Percentiles rank a stretch among this genome's conserved stretches.
Evolutionary conservation across 2,888 invertebrate species (phyloP).

Genomic region (Cataglyphis livida): DNA sequence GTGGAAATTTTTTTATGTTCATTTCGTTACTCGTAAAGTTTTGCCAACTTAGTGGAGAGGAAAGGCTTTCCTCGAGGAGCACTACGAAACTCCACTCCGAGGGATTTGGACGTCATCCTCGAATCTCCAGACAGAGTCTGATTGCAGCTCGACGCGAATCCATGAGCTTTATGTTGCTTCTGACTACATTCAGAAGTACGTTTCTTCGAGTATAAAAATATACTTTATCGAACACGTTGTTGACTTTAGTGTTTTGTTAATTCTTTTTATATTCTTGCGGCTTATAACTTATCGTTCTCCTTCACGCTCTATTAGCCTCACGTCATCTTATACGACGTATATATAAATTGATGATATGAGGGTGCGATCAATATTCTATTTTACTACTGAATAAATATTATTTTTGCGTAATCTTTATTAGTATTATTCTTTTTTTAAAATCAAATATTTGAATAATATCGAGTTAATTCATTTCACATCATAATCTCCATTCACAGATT

Average conservation of each 20-base stretch:
- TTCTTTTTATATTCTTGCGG: slow-evolving; percentile 28
- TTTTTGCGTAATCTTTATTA: background rate
- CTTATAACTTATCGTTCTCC: slow-evolving; percentile 37
- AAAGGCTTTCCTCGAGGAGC: slow-evolving; percentile 20
- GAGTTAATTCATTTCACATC: background rate
- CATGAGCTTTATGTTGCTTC: slow-evolving; percentile 48
- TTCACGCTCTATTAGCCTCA: slow-evolving; percentile 29
- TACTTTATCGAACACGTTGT: background rate
- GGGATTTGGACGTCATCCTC: slow-evolving; percentile 30
- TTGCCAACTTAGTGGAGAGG: slow-evolving; percentile 14
- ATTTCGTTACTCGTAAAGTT: slow-evolving; percentile 41
- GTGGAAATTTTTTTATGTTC: slow-evolving; percentile 55
- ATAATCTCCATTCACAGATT: background rate
- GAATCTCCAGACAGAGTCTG: slow-evolving; percentile 28
- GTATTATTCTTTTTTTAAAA: too few relatives aligned
- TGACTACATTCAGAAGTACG: slow-evolving; percentile 17
- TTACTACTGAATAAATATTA: background rate
- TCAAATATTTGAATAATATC: background rate
- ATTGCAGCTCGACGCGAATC: slow-evolving; percentile 31
- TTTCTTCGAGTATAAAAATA: slow-evolving; percentile 36
- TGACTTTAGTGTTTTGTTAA: slow-evolving; percentile 25
- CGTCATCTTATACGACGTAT: background rate
- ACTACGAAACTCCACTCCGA: slow-evolving; percentile 23
- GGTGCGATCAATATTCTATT: background rate
- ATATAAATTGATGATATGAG: background rate